Evolutionary conservation across 2,113 vertebrate genomes (phyloP), one percentile per base, ranked within the genome.

Genomic region (Marmota monax): DNA sequence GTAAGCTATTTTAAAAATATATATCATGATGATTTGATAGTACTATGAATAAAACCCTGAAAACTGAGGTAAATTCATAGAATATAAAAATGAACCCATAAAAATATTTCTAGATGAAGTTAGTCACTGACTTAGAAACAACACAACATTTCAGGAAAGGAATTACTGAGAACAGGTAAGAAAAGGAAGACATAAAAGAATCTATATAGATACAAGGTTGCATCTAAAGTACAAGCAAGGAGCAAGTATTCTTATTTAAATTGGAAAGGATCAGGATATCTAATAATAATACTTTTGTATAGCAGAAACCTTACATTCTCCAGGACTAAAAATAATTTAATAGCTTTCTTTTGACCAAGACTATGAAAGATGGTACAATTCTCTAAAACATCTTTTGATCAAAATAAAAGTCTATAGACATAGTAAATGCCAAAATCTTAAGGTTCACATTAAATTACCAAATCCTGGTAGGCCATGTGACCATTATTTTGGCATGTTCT

Each of bases 371-470:
- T 82, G 42, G 73, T 65, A 65, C 72, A 94, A 51, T 78, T 94
- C 45, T 95, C 51, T 70, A 90, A 79, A 79, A 22, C 2, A 93
- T 76, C 34, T 37, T 1, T 17, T 84, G 17, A 93, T 94, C 17
- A 86, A 61, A 94, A 94, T 22, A 88, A 37, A 67, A 72, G 48
- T 76, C 22, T 42, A 73, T 61, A 85, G 87, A 91, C 22, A 79
- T 2, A 70, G 39, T 88, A 88, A 93, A 93, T 72, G 11, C 53
- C 58, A 94, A 97, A 95, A 92, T 77, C 27, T 84, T 32, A 88
- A 92, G n/a, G 58, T 69, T 96, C 39, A 88, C 27, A 73, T 87
- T 56, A 92, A 96, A 63, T 29, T 93, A 88, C 65, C n/a, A 97
- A 91, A 90, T 90, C 17, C 23, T 88, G 32, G 34, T 61, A 84